A percentile compares a stretch with the other conserved stretches of the same genome.
Evolutionary conservation across 2,797 vertebrate genomes (phyloP).

Genomic region (Betta splendens): DNA sequence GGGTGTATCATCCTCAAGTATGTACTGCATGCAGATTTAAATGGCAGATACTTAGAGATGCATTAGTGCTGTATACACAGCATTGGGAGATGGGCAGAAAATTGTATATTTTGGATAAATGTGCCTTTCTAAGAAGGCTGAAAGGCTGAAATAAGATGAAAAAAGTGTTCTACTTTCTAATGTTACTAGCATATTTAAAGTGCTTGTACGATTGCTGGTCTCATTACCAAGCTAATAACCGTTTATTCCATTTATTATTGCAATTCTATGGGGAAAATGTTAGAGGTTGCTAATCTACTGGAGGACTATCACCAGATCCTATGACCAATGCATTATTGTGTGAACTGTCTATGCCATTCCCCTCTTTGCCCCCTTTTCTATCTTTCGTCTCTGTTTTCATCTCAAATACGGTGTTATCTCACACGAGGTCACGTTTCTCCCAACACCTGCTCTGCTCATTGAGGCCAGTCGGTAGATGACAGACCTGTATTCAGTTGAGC

Average conservation of each 20-base stretch:
- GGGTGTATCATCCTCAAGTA: conserved; percentile 95
- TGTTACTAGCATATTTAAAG: too few relatives aligned
- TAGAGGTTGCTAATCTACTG: conserved; percentile 17
- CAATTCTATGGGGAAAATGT: conserved; percentile 43
- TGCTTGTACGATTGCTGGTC: background rate
- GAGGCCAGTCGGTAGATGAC: conserved; percentile 23
- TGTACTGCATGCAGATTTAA: conserved; percentile 58
- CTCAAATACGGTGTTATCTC: conserved; percentile 18
- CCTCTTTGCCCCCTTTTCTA: conserved; percentile 1
- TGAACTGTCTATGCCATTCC: conserved; percentile 3
- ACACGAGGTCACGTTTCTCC: conserved; percentile 10
- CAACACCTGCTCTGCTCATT: conserved; percentile 11
- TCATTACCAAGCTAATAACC: conserved; percentile 7
- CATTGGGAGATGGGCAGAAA: too few relatives aligned
- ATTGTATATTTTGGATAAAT: conserved; percentile 3
- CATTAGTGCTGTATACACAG: too few relatives aligned
- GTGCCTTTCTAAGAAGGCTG: too few relatives aligned
- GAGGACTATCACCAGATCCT: conserved; percentile 34
- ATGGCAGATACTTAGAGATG: conserved; percentile 3
- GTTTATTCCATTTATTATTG: conserved; percentile 45
- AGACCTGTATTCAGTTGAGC: conserved; percentile 31
- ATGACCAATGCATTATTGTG: conserved; percentile 55
- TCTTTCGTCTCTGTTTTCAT: conserved; percentile 33
- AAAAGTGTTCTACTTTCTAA: background rate
- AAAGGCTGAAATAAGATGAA: too few relatives aligned